Conservation (phyloP, 2,888 invertebrate species). For the Hoplodrina blanda region DNA sequence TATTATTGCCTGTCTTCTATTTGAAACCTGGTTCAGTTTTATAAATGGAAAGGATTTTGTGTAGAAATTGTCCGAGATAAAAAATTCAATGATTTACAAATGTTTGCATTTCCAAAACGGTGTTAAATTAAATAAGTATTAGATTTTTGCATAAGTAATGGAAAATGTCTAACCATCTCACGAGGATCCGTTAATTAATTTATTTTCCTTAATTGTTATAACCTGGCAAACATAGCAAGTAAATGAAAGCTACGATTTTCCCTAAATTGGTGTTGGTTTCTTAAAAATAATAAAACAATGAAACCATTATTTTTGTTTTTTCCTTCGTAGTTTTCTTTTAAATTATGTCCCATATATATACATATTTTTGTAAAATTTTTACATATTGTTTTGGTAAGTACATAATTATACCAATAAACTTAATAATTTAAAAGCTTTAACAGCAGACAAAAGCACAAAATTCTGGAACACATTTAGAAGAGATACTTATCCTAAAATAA, state of each 20-base stretch:
- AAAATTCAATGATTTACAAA: neutral
- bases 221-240: constrained; percentile 2
- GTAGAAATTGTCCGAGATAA: no score
- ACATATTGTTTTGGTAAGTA: no score
- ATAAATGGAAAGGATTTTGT: no score
- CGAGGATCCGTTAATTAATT: neutral
- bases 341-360: neutral
- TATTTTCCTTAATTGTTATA: constrained; percentile 31
- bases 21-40: no score
- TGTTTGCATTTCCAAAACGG: neutral
- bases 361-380: neutral
- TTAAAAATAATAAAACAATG: constrained; percentile 6
- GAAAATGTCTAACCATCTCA: neutral
- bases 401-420: neutral
- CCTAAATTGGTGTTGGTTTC: constrained; percentile 19
- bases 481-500: no score
- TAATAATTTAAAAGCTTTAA: no score
- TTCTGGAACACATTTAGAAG: no score
- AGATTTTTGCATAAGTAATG: constrained; percentile 12
- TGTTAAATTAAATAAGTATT: constrained; percentile 9
- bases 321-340: neutral
- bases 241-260: constrained; percentile 9
- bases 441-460: neutral
- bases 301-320: neutral
- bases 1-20: no score